phyloP scores from a whole-genome alignment of 2,888 invertebrate species.

The Nycteola revayana region DNA sequence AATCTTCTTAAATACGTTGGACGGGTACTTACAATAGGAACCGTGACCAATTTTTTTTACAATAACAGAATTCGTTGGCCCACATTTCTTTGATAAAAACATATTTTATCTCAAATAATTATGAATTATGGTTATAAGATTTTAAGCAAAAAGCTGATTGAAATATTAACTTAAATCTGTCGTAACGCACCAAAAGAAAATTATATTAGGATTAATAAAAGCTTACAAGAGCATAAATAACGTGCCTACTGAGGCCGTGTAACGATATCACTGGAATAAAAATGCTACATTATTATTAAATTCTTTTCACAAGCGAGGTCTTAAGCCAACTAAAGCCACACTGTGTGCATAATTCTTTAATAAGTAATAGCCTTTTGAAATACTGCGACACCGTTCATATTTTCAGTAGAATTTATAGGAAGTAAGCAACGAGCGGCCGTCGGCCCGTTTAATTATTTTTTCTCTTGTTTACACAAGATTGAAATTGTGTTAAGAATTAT shows the following conservation, averaged over 20 bases:
- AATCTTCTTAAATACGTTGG: too few species aligned
- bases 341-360: conserved; percentile 63
- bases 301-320: conserved; percentile 44
- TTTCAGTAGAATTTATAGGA: conserved; percentile 60
- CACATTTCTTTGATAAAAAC: too few species aligned
- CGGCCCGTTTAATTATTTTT: conserved; percentile 62
- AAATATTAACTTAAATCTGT: too few species aligned
- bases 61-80: too few species aligned
- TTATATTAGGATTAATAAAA: conserved; percentile 11
- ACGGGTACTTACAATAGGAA: too few species aligned
- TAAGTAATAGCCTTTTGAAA: conserved; percentile 62
- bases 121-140: too few species aligned
- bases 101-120: too few species aligned
- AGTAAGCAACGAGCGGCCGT: conserved; percentile 41
- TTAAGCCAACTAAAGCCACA: conserved; percentile 45
- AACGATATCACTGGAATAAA: conserved; percentile 38
- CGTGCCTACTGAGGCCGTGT: conserved; percentile 21
- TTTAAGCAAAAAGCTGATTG: too few species aligned
- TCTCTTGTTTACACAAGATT: conserved; percentile 66
- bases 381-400: conserved; percentile 57
- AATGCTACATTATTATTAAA: conserved; percentile 44
- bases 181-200: background rate
- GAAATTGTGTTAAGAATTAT: conserved; percentile 48
- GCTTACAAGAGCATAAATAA: conserved; percentile 24
- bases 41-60: too few species aligned